Percentiles rank a stretch among this genome's conserved stretches.
phyloP scores from a whole-genome alignment of 1,140 invertebrate genomes.

The Chionoecetes opilio region DNA sequence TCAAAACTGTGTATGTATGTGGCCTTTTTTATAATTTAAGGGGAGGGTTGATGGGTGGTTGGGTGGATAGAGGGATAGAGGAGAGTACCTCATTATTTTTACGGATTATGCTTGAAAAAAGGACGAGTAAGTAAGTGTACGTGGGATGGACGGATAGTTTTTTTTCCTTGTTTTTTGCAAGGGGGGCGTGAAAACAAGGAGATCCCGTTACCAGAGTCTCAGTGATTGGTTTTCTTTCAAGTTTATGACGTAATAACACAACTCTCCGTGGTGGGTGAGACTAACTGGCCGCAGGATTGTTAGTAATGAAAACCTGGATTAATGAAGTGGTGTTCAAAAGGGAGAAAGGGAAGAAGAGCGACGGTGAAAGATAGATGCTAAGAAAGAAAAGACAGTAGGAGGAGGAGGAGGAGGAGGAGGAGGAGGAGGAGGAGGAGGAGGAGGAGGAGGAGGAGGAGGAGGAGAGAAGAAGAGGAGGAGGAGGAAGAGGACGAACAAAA shows the following conservation, averaged over 20 bases:
- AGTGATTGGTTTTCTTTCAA: not conserved
- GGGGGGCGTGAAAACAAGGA: not conserved
- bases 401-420: no score
- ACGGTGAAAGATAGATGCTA: no score
- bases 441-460: no score
- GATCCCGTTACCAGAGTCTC: not conserved
- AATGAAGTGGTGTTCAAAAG: not conserved
- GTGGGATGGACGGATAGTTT: no score
- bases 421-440: no score
- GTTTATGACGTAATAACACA: constrained; percentile 29
- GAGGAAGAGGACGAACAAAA: no score
- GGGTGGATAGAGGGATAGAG: no score
- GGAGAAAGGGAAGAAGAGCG: not conserved
- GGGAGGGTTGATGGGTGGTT: not conserved
- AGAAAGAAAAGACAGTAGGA: no score
- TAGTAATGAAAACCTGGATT: constrained; percentile 21
- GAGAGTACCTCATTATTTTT: not conserved
- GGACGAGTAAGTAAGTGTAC: not conserved
- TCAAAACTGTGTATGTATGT: not conserved
- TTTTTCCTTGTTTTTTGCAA: no score
- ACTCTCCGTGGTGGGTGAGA: not conserved
- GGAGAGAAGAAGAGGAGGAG: no score
- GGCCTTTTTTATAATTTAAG: not conserved
- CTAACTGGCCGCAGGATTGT: not conserved
- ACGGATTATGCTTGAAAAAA: not conserved